Evolutionary conservation across 2,113 vertebrate species (phyloP).

Genomic region (Oreotrochilus melanogaster): DNA sequence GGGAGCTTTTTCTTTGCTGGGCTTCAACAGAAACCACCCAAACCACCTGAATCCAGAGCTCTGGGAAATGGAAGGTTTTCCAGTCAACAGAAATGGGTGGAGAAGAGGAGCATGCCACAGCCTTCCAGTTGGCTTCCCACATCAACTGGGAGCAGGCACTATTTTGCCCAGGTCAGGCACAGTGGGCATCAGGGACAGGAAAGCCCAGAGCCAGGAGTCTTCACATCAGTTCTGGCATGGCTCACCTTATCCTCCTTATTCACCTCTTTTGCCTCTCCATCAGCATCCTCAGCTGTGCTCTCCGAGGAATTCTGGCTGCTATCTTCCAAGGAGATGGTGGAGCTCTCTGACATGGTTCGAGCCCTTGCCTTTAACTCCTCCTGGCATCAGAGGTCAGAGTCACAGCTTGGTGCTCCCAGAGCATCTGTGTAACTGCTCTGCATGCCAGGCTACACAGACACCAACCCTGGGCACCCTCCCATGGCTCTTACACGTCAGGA

Average conservation of each 20-base stretch:
- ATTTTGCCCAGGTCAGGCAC: neutral
- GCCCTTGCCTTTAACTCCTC: neutral
- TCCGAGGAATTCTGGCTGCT: neutral
- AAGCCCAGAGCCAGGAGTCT: neutral
- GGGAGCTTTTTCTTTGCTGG: slow-evolving; percentile 39
- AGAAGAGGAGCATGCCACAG: neutral
- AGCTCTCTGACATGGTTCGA: slow-evolving; percentile 35
- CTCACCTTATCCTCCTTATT: slow-evolving; percentile 61
- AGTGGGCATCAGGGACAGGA: fast-evolving
- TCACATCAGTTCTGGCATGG: fast-evolving
- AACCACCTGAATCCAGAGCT: slow-evolving; percentile 87
- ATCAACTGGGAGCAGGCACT: fast-evolving
- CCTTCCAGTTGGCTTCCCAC: neutral
- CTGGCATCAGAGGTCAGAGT: neutral
- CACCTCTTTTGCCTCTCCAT: neutral
- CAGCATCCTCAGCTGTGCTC: neutral
- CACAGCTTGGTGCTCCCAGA: neutral
- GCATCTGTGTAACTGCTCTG: neutral
- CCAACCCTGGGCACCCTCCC: neutral
- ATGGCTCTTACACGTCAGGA: fast-evolving
- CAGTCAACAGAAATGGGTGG: fast-evolving
- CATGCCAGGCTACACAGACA: fast-evolving
- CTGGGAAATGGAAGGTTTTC: slow-evolving; percentile 48
- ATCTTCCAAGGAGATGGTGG: slow-evolving; percentile 48
- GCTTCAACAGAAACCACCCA: slow-evolving; percentile 87